Evolutionary conservation across 2,888 invertebrate genomes (phyloP).

Genomic region (Sacculina carcini): DNA sequence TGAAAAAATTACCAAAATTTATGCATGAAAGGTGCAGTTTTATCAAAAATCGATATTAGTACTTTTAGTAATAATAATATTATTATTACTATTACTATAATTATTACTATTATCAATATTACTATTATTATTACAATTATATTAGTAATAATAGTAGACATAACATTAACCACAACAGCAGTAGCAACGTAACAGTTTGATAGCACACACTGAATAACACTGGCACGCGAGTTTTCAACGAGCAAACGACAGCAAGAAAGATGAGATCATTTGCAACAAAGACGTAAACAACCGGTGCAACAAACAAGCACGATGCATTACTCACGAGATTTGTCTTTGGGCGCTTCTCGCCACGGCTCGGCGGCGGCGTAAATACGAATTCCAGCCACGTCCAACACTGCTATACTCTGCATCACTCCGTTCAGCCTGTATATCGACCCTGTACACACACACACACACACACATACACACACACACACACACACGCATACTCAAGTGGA

Average conservation of each 20-base stretch:
- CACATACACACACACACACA: slow-evolving; percentile 49
- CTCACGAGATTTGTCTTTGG: slow-evolving; percentile 9
- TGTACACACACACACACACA: slow-evolving; percentile 20
- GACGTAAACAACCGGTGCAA: too few species aligned
- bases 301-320: too few species aligned
- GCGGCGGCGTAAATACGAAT: slow-evolving; percentile 65
- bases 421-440: slow-evolving; percentile 88
- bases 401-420: slow-evolving; percentile 76
- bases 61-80: slow-evolving; percentile 1
- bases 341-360: slow-evolving; percentile 62
- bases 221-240: not conserved
- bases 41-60: too few species aligned
- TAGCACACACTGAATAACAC: not conserved
- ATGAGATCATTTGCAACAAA: too few species aligned
- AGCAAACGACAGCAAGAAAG: too few species aligned
- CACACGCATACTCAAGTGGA: slow-evolving; percentile 50
- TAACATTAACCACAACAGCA: not conserved
- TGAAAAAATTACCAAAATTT: too few species aligned
- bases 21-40: too few species aligned
- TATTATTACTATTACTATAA: not conserved
- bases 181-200: not conserved
- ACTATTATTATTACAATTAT: slow-evolving; percentile 1
- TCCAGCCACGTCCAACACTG: slow-evolving; percentile 86
- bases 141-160: not conserved
- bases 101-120: not conserved